Evolutionary conservation across 2,888 invertebrate genomes (phyloP), one percentile per base, ranked within the genome.

Genomic region (Ypsolopha scabrella): DNA sequence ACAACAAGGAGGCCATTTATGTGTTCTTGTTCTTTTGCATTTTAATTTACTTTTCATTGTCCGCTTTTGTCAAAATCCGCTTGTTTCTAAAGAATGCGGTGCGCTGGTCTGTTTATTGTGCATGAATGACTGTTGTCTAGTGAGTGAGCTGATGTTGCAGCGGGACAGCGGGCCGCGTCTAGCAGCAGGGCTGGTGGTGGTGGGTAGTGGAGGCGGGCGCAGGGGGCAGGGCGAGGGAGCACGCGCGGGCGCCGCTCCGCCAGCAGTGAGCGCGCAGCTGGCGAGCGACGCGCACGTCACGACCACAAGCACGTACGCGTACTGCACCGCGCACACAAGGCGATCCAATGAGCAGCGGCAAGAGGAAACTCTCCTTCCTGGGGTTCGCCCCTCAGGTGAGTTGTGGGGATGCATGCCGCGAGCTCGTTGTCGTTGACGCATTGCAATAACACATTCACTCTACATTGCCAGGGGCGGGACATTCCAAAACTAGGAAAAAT

Each of bases 331-430:
- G 39, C 39, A n/a, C 47, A 47, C 34, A 35, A 34, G 14, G 41
- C 54, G n/a, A 41, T 11, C n/a, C 58, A 57, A 80, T 81, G 80
- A 80, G 88, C 63, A 88, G 87, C 62, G 90, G 89, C 67, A 88
- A 89, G 67, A 89, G 91, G 75, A 93, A 93, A 71, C 83, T 93
- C 52, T 92, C 92, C 50, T 93, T 93, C 74, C 87, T 93, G 57
- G 92, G 93, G 62, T 92, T 93, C 68, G 88, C 88, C 55, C 88
- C 89, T 54, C 80, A 88, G 88, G 88, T 80, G 66, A 80, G 13
- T 41, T 43, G 24, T 24, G 24, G 24, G 24, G 24, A 24, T 24
- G 6, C 24, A 14, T 43, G 8, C 13, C 8, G 13, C 11, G 13
- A 7, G 9, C 13, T 13, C 7, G 43, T 43, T 4, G 14, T 43